Conservation (phyloP, 1,140 invertebrate genomes). For the Neoseiulus cucumeris region DNA sequence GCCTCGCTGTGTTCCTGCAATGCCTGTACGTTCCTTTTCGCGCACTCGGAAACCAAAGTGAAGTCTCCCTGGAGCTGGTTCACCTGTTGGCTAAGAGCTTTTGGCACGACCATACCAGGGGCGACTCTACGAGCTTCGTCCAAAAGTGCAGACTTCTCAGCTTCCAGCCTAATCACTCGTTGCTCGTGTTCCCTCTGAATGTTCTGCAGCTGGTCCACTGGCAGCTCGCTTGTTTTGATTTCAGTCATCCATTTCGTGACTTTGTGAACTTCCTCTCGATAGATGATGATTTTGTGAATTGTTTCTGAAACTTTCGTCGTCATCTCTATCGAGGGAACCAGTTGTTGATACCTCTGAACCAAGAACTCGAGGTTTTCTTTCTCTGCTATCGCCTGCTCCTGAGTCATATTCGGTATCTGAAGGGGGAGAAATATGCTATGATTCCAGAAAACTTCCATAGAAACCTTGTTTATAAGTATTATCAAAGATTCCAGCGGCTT, state of each 20-base stretch:
- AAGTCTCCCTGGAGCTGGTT: constrained; percentile 10
- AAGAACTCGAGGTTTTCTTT: constrained; percentile 59
- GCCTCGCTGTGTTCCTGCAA: constrained; percentile 2
- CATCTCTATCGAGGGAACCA: constrained; percentile 75
- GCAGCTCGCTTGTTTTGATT: constrained; percentile 11
- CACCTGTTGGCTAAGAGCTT: neutral
- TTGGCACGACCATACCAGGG: neutral
- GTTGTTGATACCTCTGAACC: constrained; percentile 62
- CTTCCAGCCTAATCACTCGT: neutral
- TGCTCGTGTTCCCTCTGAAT: constrained; percentile 3
- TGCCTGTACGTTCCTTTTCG: neutral
- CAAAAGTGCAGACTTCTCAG: constrained; percentile 6
- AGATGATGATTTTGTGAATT: constrained; percentile 74
- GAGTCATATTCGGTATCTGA: constrained; percentile 41
- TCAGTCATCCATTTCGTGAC: constrained; percentile 34
- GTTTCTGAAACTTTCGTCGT: constrained; percentile 77
- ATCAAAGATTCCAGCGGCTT: no score
- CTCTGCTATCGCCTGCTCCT: constrained; percentile 43
- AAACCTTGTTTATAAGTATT: no score
- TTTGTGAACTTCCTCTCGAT: constrained; percentile 62
- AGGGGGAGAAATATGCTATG: neutral
- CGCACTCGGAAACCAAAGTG: neutral
- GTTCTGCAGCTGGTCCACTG: neutral
- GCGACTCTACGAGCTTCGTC: constrained; percentile 8
- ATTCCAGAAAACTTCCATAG: no score